phyloP scores from a whole-genome alignment of 2,113 vertebrate genomes.

The Tympanuchus pallidicinctus region DNA sequence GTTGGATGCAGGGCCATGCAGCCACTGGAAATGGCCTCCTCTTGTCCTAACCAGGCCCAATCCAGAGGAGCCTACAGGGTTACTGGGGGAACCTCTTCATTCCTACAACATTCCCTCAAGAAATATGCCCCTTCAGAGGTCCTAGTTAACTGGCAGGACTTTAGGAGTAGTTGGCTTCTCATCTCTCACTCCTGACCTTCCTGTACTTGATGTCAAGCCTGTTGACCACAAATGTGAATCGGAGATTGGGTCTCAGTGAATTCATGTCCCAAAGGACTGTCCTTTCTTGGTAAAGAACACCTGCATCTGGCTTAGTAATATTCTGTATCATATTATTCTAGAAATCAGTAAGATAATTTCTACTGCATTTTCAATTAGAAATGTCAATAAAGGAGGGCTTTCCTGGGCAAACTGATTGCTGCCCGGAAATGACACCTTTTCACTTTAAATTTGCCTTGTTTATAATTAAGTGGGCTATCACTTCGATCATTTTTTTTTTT shows the following conservation, averaged over 20 bases:
- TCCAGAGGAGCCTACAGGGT: not conserved
- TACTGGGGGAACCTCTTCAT: not conserved
- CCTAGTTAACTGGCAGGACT: not conserved
- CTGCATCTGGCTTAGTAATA: not conserved
- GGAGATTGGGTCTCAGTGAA: not conserved
- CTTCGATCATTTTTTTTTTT: conserved; percentile 59
- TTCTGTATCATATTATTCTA: not conserved
- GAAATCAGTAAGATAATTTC: not conserved
- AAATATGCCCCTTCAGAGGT: not conserved
- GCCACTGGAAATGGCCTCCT: not conserved
- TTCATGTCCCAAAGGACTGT: not conserved
- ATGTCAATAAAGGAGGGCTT: not conserved
- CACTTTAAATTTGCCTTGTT: conserved; percentile 67
- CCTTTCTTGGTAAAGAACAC: not conserved
- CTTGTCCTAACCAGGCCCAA: fast-evolving
- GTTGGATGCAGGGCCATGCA: fast-evolving
- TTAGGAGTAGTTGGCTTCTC: not conserved
- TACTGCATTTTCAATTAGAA: not conserved
- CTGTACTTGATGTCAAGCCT: not conserved
- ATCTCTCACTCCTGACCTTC: not conserved
- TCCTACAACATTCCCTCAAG: not conserved
- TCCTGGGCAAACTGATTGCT: not conserved
- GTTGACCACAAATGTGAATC: not conserved
- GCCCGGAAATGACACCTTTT: not conserved
- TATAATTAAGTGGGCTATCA: conserved; percentile 67